Evolutionary conservation across 2,888 invertebrate genomes (phyloP), one percentile per base, ranked within the genome.

Genomic region (Pollenia griseotomentosa): DNA sequence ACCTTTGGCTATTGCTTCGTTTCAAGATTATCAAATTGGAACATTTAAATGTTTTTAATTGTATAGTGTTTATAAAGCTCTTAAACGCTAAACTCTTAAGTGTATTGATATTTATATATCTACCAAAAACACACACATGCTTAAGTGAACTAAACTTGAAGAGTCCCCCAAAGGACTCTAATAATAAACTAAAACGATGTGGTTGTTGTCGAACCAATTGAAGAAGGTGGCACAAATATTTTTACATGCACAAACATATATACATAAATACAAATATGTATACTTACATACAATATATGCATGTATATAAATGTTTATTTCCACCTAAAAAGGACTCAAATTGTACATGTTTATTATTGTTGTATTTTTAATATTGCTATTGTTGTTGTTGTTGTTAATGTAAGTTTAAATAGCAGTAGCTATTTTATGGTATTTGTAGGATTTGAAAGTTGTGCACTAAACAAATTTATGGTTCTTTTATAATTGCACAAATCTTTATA

Each of bases 81-180:
- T 71, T 75, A 65, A 71, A 66, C 63, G 57, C 7, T 70, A 23
- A 63, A 75, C 42, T 74, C 68, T 44, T 75, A 51, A 79, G 79
- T 79, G 79, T 66, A 83, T 83, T 83, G 83, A 70, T 68, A 83
- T 83, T 71, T 40, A 75, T 86, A 79, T 14, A 63, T 70, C 44
- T 44, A n/a, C 9, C 23, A 55, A 51, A 53, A 48, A 68, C 44
- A 59, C 46, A 70, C 48, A 70, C n/a, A 51, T 11, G 12, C 70
- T 59, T 19, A 71, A 51, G 14, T 48, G 48, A 55, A 14, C 63
- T 46, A 65, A 48, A 33, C 70, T 61, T 73, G 12, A 55, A 66
- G 51, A 61, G 46, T 48, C 40, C 68, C 33, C 63, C 70, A 70
- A 70, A 80, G 75, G 68, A 48, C 63, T 53, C n/a, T 48, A n/a